A percentile compares a stretch with the other conserved stretches of the same genome.
Conservation (phyloP, 2,888 invertebrate genomes). For the Folsomia candida region DNA sequence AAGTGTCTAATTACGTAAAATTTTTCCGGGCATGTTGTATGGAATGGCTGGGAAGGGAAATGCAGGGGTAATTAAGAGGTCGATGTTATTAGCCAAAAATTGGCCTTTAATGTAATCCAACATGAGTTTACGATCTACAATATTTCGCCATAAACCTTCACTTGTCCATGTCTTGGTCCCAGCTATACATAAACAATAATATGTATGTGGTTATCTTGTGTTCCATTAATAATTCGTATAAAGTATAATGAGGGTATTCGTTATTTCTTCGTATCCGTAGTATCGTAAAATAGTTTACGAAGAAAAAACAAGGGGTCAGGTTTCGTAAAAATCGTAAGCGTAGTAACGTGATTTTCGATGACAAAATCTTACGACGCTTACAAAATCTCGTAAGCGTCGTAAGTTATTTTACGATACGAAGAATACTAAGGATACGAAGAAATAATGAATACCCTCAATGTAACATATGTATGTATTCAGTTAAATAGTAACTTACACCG, state of each 20-base stretch:
- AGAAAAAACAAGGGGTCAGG: too few species aligned
- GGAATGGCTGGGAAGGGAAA: conserved; percentile 51
- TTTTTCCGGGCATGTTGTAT: conserved; percentile 27
- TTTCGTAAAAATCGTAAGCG: too few species aligned
- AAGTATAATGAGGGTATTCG: too few species aligned
- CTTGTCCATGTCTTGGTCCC: conserved; percentile 17
- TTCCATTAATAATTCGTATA: neutral
- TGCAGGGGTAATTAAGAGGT: conserved; percentile 54
- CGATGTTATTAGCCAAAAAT: conserved; percentile 47
- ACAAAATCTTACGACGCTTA: too few species aligned
- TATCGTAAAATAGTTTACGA: too few species aligned
- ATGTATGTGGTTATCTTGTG: neutral
- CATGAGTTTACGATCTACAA: conserved; percentile 28
- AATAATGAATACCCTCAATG: too few species aligned
- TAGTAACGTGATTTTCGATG: too few species aligned
- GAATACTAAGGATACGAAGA: too few species aligned
- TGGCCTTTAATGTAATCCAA: conserved; percentile 23
- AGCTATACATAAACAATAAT: conserved; percentile 16
- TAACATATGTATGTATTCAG: neutral
- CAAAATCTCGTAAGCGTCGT: too few species aligned
- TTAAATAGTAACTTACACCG: conserved; percentile 17
- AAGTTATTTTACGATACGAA: too few species aligned
- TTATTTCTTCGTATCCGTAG: too few species aligned
- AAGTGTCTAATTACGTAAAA: conserved; percentile 31
- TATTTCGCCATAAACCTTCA: conserved; percentile 17